Evolutionary conservation across 2,113 vertebrate species (phyloP).

Genomic region (Semicossyphus pulcher): DNA sequence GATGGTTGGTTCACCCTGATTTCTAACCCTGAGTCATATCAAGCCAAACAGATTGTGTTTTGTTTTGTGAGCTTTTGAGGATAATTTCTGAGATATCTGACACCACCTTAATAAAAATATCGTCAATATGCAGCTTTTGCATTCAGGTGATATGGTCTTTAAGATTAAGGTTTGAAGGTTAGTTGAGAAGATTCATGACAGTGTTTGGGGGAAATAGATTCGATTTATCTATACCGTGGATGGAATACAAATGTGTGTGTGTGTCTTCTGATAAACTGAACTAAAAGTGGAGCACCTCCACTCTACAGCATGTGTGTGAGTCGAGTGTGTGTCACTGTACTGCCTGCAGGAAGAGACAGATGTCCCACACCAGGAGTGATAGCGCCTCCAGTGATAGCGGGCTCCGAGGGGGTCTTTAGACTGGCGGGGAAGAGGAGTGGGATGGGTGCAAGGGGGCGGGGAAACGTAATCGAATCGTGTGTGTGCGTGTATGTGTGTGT

Average conservation of each 20-base stretch:
- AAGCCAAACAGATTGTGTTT: background rate
- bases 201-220: background rate
- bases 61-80: background rate
- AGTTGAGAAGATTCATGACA: background rate
- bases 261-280: slow-evolving; percentile 41
- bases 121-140: background rate
- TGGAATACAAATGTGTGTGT: slow-evolving; percentile 12
- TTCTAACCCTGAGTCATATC: no score
- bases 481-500: slow-evolving; percentile 49
- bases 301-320: slow-evolving; percentile 15
- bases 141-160: background rate
- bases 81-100: background rate
- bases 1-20: no score
- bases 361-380: slow-evolving; percentile 76
- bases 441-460: slow-evolving; percentile 55
- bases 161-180: background rate
- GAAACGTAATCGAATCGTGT: slow-evolving; percentile 56
- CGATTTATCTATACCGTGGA: background rate
- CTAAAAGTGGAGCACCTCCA: slow-evolving; percentile 50
- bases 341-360: slow-evolving; percentile 75
- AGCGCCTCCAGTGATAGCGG: slow-evolving; percentile 75
- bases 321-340: slow-evolving; percentile 48
- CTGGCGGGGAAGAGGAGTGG: slow-evolving; percentile 14
- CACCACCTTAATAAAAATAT: background rate
- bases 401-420: slow-evolving; percentile 61